Evolutionary conservation across 2,888 invertebrate species (phyloP), one percentile per base, ranked within the genome.

Genomic region (Catocala nupta): DNA sequence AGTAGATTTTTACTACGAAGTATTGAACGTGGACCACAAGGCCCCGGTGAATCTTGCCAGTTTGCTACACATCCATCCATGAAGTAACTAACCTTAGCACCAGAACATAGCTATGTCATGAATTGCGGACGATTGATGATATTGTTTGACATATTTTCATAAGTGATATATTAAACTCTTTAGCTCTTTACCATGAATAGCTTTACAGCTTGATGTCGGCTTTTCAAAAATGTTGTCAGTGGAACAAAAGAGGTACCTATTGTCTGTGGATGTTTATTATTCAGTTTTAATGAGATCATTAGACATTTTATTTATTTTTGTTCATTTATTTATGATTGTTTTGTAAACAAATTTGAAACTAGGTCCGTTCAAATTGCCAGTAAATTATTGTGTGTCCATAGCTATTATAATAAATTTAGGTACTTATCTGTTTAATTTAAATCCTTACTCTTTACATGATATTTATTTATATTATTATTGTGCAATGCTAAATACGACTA

Each of bases 131-230:
- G 83, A 84, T 85, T 88, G 82, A 84, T 84, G 82, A 84, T 85
- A 81, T 86, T 84, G 82, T 87, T 86, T 83, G 70, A 85, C 84
- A 85, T 91, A 92, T 90, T 92, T 91, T 89, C 87, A 83, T 90
- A 91, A 86, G 85, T 89, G 73, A 89, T 89, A 89, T 89, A 89
- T 89, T 90, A 84, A 86, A 90, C 88, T 88, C 84, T 88, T 86
- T 92, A 92, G 91, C 87, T 88, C 70, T 87, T 85, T 89, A 90
- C 85, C 86, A 86, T 84, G 84, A 87, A 84, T 93, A 92, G 93
- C 83, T 89, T 90, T 90, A 91, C 92, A 91, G 90, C 90, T 91
- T 89, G 91, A 93, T 92, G 92, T 93, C 92, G 90, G 90, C 92
- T 93, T 91, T 90, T 90, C 89, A 90, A 92, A 93, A 91, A 92